Conservation (phyloP, 2,797 vertebrate species). For the Carapus acus region DNA sequence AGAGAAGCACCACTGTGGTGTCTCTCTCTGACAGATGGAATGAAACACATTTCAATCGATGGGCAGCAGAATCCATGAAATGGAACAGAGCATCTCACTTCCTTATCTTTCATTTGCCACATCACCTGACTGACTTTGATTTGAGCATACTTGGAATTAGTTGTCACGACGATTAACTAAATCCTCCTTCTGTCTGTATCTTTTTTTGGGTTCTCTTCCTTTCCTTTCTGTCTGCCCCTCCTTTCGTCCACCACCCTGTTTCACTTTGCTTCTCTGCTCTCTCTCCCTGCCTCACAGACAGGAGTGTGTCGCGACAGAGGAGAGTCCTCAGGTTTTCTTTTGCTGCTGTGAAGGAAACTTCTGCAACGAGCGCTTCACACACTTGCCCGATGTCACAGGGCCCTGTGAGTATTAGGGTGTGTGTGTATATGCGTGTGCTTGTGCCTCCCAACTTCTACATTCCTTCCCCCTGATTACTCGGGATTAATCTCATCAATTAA, state of each 20-base stretch:
- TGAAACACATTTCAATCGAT: too few relatives aligned
- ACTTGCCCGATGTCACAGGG: slow-evolving; percentile 78
- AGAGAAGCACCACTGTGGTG: too few relatives aligned
- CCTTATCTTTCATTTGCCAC: too few relatives aligned
- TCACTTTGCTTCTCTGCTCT: slow-evolving; percentile 2
- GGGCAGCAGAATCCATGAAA: too few relatives aligned
- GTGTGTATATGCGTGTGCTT: slow-evolving; percentile 7
- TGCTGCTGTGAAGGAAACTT: slow-evolving; percentile 96
- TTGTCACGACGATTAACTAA: too few relatives aligned
- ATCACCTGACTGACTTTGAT: background rate
- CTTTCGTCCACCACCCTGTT: background rate
- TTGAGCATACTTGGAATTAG: too few relatives aligned
- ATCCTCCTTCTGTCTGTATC: background rate
- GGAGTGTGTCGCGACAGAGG: slow-evolving; percentile 91
- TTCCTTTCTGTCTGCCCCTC: too few relatives aligned
- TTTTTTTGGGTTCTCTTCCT: too few relatives aligned
- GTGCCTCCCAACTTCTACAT: background rate
- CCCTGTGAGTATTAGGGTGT: slow-evolving; percentile 73
- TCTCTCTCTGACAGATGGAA: too few relatives aligned
- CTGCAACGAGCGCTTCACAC: slow-evolving; percentile 89
- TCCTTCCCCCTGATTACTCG: too few relatives aligned
- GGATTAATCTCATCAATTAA: too few relatives aligned
- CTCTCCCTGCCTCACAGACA: slow-evolving; percentile 67
- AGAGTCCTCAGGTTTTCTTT: slow-evolving; percentile 96
- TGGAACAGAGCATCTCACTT: too few relatives aligned